Percentiles rank a stretch among this genome's conserved stretches.
Conservation (phyloP, 2,113 vertebrate species). For the Hemibates koningsi region DNA sequence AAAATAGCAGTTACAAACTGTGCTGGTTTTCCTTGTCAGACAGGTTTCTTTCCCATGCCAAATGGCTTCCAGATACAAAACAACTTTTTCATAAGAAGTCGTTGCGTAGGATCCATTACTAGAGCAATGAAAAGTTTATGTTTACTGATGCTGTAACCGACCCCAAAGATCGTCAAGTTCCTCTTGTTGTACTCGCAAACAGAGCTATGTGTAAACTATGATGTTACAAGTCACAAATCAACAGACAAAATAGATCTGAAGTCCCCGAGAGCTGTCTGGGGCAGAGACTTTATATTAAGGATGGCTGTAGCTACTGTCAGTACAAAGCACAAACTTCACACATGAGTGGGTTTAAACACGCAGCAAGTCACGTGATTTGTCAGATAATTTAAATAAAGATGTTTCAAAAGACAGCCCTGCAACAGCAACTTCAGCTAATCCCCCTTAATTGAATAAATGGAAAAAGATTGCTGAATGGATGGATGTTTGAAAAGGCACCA, state of each 20-base stretch:
- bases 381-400: background rate
- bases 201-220: background rate
- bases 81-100: conserved; percentile 19
- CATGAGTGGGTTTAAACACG: background rate
- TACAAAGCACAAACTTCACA: background rate
- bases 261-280: background rate
- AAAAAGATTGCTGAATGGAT: background rate
- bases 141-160: conserved; percentile 54
- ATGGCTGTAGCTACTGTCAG: background rate
- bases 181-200: background rate
- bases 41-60: conserved; percentile 51
- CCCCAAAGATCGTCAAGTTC: conserved; percentile 12
- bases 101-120: background rate
- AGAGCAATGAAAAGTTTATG: conserved; percentile 26
- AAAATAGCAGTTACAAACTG: conserved; percentile 60
- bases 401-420: background rate
- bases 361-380: background rate
- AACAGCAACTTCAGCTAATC: background rate
- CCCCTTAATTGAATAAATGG: background rate
- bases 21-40: conserved; percentile 66
- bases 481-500: background rate
- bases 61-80: conserved; percentile 9
- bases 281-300: background rate
- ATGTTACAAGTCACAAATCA: background rate
- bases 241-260: background rate